These are phyloP conservation scores for Drosophila vallismaia DNA, from an alignment of 2,888 invertebrate genomes.

Conservation along the genomic window DNA sequence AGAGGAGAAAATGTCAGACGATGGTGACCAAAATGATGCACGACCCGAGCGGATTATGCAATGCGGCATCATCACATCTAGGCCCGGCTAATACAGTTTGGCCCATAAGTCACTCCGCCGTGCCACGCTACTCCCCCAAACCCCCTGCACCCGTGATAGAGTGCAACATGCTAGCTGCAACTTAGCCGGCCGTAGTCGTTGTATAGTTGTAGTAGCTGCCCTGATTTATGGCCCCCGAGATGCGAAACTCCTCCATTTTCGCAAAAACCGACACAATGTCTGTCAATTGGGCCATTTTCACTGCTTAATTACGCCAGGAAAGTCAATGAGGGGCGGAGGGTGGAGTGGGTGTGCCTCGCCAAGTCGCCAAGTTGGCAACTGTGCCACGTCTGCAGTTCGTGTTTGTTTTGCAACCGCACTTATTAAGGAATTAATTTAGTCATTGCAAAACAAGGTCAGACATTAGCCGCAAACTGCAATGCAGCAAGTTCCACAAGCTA, in stretches of 20 bases:
- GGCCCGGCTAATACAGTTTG: slow-evolving; percentile 54
- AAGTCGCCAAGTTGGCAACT: slow-evolving; percentile 57
- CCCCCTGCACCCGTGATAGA: slow-evolving; percentile 32
- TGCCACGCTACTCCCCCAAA: slow-evolving; percentile 1
- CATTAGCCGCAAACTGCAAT: slow-evolving; percentile 84
- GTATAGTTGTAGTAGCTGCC: slow-evolving; percentile 28
- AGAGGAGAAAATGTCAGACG: slow-evolving; percentile 57
- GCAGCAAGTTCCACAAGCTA: slow-evolving; percentile 72
- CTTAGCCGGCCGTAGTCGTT: slow-evolving; percentile 49
- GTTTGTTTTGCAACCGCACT: slow-evolving; percentile 64
- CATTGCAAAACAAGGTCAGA: slow-evolving; percentile 83
- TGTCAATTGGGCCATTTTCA: slow-evolving; percentile 75
- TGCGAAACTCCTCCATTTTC: slow-evolving; percentile 40
- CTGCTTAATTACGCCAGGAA: slow-evolving; percentile 65
- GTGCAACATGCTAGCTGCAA: slow-evolving; percentile 58
- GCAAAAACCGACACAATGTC: slow-evolving; percentile 59
- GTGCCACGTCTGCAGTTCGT: slow-evolving; percentile 75
- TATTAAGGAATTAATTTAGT: slow-evolving; percentile 80
- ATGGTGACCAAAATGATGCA: slow-evolving; percentile 71
- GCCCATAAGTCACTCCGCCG: slow-evolving; percentile 70
- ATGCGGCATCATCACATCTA: slow-evolving; percentile 60
- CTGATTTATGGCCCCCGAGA: slow-evolving; percentile 68
- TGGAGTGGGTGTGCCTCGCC: slow-evolving; percentile 58
- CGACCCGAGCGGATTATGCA: slow-evolving; percentile 69
- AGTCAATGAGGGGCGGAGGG: neutral